Evolutionary conservation across 2,113 vertebrate genomes (phyloP).

Genomic region (Aix galericulata): DNA sequence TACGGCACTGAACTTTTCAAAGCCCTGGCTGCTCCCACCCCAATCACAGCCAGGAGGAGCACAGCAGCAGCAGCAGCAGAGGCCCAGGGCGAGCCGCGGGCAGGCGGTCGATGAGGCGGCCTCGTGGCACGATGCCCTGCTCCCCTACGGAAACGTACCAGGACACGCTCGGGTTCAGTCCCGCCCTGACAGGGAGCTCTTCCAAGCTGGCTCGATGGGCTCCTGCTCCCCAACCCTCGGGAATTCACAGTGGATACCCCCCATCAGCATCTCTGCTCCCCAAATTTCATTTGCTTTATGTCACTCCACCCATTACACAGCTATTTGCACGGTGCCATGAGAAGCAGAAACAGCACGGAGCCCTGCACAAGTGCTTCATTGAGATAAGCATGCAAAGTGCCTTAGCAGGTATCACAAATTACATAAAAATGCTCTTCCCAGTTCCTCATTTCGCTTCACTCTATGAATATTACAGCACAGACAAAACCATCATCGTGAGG

Average conservation of each 20-base stretch:
- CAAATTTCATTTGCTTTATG: rapidly evolving
- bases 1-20: background rate
- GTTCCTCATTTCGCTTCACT: background rate
- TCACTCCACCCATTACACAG: background rate
- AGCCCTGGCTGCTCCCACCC: background rate
- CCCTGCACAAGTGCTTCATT: background rate
- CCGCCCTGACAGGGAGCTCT: background rate
- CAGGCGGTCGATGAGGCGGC: background rate
- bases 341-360: background rate
- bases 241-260: background rate
- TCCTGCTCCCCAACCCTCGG: background rate
- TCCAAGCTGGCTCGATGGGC: background rate
- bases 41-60: background rate
- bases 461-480: background rate
- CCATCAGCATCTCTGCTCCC: background rate
- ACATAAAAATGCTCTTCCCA: background rate
- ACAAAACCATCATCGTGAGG: background rate
- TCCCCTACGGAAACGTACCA: slow-evolving; percentile 8
- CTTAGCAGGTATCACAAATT: background rate
- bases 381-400: background rate
- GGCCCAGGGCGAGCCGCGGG: rapidly evolving
- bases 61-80: background rate
- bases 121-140: background rate
- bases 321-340: background rate
- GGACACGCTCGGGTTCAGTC: background rate